Evolutionary conservation across 2,113 vertebrate genomes (phyloP).

Genomic region (Chaetodon trifascialis): DNA sequence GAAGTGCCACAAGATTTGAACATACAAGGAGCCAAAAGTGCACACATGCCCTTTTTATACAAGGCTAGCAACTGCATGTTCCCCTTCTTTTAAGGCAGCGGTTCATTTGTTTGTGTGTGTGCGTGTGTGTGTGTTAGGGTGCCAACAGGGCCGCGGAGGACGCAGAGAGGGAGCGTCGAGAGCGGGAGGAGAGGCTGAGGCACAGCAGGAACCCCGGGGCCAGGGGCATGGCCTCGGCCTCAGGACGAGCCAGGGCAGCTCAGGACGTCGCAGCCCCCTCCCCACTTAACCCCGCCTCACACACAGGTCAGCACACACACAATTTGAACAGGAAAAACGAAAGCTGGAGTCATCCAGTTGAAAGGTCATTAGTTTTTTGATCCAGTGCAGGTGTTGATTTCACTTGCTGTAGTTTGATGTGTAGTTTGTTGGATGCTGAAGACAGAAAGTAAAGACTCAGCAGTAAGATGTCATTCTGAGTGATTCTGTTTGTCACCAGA

Average conservation of each 20-base stretch:
- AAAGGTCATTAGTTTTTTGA: not conserved
- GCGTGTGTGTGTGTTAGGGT: slow-evolving; percentile 82
- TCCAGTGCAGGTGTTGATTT: not conserved
- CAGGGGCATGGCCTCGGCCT: slow-evolving; percentile 91
- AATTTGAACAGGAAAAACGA: not conserved
- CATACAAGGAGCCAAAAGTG: not conserved
- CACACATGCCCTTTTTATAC: not conserved
- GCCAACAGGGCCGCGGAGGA: slow-evolving; percentile 93
- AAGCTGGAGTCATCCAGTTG: not conserved
- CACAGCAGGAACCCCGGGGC: slow-evolving; percentile 91
- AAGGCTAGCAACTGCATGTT: not conserved
- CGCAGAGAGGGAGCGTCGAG: slow-evolving; percentile 88
- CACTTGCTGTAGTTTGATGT: not conserved
- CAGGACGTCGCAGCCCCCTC: slow-evolving; percentile 91
- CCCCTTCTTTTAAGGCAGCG: too few species aligned
- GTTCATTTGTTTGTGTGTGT: not conserved
- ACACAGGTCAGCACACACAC: slow-evolving; percentile 79
- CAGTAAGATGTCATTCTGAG: too few species aligned
- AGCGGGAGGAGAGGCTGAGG: slow-evolving; percentile 93
- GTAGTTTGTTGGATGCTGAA: not conserved
- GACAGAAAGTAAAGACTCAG: not conserved
- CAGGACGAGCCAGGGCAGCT: slow-evolving; percentile 89
- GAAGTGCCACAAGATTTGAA: too few species aligned
- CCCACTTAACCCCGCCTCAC: slow-evolving; percentile 94
- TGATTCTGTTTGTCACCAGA: not conserved